A percentile compares a stretch with the other conserved stretches of the same genome.
These are phyloP conservation scores for Trididemnum nubilum DNA, from an alignment of 23 tunicate genomes.

Conservation along the genomic window DNA sequence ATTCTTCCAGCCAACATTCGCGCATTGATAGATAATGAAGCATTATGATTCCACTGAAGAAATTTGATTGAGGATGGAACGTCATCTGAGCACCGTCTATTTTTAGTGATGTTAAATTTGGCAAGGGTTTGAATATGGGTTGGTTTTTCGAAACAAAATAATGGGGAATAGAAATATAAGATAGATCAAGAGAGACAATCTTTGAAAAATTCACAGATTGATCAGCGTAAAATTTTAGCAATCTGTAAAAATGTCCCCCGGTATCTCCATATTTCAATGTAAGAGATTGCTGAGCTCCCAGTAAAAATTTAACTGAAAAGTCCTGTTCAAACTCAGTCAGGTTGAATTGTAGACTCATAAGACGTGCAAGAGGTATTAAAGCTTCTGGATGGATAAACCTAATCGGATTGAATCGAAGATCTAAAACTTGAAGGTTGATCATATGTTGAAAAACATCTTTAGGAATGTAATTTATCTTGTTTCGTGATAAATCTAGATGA, in stretches of 20 bases:
- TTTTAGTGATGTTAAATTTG: not conserved
- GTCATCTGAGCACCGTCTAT: not conserved
- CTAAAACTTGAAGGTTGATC: not conserved
- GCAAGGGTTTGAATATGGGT: not conserved
- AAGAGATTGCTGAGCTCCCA: not conserved
- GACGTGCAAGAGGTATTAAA: not conserved
- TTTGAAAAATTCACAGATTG: not conserved
- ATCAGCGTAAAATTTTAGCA: not conserved
- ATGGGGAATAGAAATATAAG: not conserved
- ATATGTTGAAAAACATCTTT: not conserved
- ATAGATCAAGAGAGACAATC: not conserved
- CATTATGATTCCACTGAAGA: constrained; percentile 13
- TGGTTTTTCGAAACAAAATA: constrained; percentile 3
- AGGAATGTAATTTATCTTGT: constrained; percentile 3
- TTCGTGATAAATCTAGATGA: not conserved
- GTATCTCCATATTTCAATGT: not conserved
- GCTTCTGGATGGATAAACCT: not conserved
- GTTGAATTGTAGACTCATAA: not conserved
- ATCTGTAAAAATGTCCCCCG: not conserved
- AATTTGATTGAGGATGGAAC: constrained; percentile 18
- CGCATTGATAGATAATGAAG: not conserved
- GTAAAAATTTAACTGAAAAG: constrained; percentile 1
- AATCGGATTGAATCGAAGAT: constrained; percentile 33
- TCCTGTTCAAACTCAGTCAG: not conserved
- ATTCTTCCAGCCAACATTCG: constrained; percentile 1